These are phyloP conservation scores for Oxycera nigricornis DNA, from an alignment of 2,888 invertebrate genomes.

Conservation along the genomic window DNA sequence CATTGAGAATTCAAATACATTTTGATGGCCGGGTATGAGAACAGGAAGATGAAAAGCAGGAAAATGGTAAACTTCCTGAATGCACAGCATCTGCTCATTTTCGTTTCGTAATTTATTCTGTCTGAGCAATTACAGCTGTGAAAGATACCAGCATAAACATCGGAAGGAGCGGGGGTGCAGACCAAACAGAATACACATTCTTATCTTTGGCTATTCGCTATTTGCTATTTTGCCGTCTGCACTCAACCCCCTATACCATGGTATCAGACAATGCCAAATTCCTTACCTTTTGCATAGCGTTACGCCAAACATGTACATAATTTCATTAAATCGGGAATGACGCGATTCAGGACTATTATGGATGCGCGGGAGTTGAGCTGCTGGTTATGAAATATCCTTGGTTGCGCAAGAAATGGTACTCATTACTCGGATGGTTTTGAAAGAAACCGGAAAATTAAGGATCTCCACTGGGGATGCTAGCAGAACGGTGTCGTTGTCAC, in stretches of 20 bases:
- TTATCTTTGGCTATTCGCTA: not conserved
- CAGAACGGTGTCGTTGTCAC: not conserved
- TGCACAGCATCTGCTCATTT: slow-evolving; percentile 48
- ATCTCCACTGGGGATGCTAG: not conserved
- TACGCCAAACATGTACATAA: slow-evolving; percentile 2
- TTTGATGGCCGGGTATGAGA: not conserved
- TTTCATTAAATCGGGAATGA: slow-evolving; percentile 36
- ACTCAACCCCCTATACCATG: not conserved
- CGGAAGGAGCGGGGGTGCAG: not conserved
- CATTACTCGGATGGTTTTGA: slow-evolving; percentile 48
- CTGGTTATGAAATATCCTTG: slow-evolving; percentile 20
- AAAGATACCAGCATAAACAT: not conserved
- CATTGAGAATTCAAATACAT: not conserved
- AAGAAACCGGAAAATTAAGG: slow-evolving; percentile 51
- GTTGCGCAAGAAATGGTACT: slow-evolving; percentile 48
- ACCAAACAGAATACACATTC: not conserved
- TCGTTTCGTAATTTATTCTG: slow-evolving; percentile 49
- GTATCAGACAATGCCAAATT: slow-evolving; percentile 17
- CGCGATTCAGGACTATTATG: not conserved
- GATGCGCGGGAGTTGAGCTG: slow-evolving; percentile 11
- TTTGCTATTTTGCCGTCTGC: not conserved
- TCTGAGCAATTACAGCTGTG: slow-evolving; percentile 49
- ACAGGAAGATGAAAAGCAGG: not conserved
- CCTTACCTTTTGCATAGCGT: not conserved
- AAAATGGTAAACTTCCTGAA: slow-evolving; percentile 5